phyloP scores from a whole-genome alignment of 2,888 invertebrate species.

The Leptinotarsa juncta region DNA sequence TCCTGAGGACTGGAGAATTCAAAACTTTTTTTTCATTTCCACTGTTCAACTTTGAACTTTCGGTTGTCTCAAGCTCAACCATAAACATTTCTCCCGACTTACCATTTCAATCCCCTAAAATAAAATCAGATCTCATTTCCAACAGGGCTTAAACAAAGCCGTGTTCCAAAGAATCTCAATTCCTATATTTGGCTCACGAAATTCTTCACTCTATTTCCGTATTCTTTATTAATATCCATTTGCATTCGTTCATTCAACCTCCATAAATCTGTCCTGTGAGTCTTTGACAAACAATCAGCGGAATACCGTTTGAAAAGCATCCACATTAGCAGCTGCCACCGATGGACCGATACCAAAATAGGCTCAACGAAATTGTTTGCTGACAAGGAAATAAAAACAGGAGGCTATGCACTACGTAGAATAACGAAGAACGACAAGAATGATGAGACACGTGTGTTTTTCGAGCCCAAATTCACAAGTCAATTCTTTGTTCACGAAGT shows the following conservation, averaged over 20 bases:
- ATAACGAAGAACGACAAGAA: not conserved
- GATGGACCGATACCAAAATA: not conserved
- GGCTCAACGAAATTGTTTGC: not conserved
- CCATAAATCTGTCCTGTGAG: not conserved
- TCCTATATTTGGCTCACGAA: not conserved
- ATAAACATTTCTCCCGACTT: too few relatives aligned
- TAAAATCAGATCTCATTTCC: not conserved
- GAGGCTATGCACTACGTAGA: not conserved
- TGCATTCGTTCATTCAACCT: slow-evolving; percentile 13
- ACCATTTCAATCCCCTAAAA: not conserved
- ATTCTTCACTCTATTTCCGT: not conserved
- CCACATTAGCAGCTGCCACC: not conserved
- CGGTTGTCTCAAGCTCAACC: too few relatives aligned
- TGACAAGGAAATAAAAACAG: slow-evolving; percentile 5
- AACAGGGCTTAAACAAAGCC: not conserved
- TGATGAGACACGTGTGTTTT: not conserved
- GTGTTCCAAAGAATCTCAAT: not conserved
- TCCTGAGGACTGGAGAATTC: too few relatives aligned
- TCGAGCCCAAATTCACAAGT: not conserved
- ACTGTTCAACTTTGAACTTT: too few relatives aligned
- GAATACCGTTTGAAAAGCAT: not conserved
- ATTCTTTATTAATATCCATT: not conserved
- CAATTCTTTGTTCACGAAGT: not conserved
- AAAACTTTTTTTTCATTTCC: too few relatives aligned
- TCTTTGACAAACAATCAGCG: not conserved